These are phyloP conservation scores for Zaprionus inermis DNA, from an alignment of 1,140 invertebrate species.

Conservation along the genomic window DNA sequence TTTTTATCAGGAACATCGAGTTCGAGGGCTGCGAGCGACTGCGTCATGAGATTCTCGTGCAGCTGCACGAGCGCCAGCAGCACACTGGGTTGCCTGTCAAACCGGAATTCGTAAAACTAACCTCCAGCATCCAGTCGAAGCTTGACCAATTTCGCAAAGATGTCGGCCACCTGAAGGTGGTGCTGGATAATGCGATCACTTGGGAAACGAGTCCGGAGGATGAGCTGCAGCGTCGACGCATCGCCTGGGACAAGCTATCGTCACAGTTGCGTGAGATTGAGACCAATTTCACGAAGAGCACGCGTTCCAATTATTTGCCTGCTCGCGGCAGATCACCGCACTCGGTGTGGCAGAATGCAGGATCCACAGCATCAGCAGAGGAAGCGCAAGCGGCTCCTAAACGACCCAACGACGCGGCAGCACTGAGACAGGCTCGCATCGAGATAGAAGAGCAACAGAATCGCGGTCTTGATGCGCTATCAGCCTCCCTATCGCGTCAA, in stretches of 20 bases:
- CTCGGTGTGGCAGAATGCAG: conserved; percentile 77
- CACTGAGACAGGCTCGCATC: conserved; percentile 76
- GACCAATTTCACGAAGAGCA: conserved; percentile 37
- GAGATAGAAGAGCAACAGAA: conserved; percentile 89
- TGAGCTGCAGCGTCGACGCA: conserved; percentile 56
- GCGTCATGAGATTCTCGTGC: conserved; percentile 87
- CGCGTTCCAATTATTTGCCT: conserved; percentile 23
- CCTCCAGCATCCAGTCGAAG: conserved; percentile 86
- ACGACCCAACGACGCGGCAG: conserved; percentile 43
- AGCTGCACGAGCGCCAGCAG: conserved; percentile 86
- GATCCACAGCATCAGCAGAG: conserved; percentile 85
- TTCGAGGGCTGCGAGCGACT: conserved; percentile 88
- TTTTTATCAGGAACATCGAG: conserved; percentile 86
- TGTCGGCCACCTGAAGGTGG: conserved; percentile 86
- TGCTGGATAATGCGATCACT: conserved; percentile 85
- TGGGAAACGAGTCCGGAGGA: conserved; percentile 57
- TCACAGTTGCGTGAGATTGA: conserved; percentile 49
- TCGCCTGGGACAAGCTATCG: conserved; percentile 48
- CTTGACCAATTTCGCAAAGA: conserved; percentile 87
- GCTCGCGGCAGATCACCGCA: not conserved
- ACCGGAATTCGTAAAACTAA: conserved; percentile 83
- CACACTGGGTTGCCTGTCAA: conserved; percentile 83
- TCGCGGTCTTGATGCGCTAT: conserved; percentile 89
- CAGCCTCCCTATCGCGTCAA: conserved; percentile 90
- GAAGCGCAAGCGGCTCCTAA: conserved; percentile 53